Percentiles rank a stretch among this genome's conserved stretches.
Conservation (phyloP, 2,797 vertebrate genomes). For the Oryzias sinensis region DNA sequence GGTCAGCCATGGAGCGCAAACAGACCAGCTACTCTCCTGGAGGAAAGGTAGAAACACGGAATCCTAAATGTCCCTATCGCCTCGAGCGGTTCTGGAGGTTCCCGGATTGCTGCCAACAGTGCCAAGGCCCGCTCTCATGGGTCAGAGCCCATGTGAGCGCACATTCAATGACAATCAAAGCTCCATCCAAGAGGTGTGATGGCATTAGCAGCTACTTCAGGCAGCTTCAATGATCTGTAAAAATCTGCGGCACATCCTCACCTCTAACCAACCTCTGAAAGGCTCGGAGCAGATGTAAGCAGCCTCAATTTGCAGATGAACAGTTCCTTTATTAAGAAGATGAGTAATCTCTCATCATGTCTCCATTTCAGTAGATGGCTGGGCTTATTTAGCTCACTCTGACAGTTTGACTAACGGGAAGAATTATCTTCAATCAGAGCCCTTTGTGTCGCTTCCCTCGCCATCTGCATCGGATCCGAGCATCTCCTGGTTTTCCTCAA, state of each 20-base stretch:
- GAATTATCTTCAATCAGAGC: conserved; percentile 77
- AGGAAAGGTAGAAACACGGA: conserved; percentile 8
- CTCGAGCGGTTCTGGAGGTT: conserved; percentile 2
- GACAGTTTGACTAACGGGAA: conserved; percentile 68
- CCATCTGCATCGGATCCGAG: conserved; percentile 62
- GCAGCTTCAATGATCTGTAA: conserved; percentile 31
- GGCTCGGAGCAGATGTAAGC: conserved; percentile 65
- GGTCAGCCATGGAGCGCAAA: conserved; percentile 17
- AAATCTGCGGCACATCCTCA: conserved; percentile 26
- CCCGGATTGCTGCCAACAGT: no score
- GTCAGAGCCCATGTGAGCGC: neutral
- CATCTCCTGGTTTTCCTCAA: conserved; percentile 26
- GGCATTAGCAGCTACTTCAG: conserved; percentile 18
- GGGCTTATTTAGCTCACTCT: conserved; percentile 61
- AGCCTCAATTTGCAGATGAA: conserved; percentile 64
- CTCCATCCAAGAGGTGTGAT: conserved; percentile 38
- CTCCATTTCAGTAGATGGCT: conserved; percentile 44
- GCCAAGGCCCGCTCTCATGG: no score
- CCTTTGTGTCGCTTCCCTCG: conserved; percentile 77
- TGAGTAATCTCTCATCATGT: conserved; percentile 55
- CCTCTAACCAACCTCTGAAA: conserved; percentile 53
- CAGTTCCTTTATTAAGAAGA: conserved; percentile 64
- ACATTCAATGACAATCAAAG: conserved; percentile 20
- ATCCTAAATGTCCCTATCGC: conserved; percentile 9
- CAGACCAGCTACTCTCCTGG: conserved; percentile 14